Conservation (phyloP, 2,113 vertebrate species). For the Scalopus aquaticus region DNA sequence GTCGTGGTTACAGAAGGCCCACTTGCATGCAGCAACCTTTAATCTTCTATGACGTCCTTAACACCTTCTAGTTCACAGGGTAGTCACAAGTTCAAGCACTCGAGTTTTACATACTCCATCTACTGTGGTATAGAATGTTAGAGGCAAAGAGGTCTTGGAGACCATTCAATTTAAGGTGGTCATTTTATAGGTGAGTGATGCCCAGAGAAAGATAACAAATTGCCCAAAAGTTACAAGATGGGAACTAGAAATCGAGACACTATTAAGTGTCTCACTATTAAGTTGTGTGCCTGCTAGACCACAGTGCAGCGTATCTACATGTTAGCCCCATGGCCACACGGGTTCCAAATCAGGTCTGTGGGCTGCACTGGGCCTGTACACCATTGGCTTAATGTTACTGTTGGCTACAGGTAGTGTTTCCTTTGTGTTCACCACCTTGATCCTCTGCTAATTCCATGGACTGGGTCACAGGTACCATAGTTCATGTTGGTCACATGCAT, state of each 20-base stretch:
- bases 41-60: neutral
- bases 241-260: neutral
- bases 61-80: neutral
- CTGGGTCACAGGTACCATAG: neutral
- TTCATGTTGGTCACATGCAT: neutral
- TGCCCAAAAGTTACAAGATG: neutral
- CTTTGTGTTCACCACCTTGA: neutral
- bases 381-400: neutral
- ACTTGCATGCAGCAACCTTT: neutral
- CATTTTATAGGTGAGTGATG: neutral
- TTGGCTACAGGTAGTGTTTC: neutral
- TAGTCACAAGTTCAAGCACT: neutral
- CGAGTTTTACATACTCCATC: neutral
- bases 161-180: neutral
- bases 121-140: neutral
- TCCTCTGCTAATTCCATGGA: too few species aligned
- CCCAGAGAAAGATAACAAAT: neutral
- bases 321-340: neutral
- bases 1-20: neutral
- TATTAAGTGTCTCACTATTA: neutral
- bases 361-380: neutral
- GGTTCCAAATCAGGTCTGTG: neutral
- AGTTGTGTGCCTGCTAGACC: neutral
- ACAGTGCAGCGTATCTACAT: neutral
- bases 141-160: neutral